A percentile compares a stretch with the other conserved stretches of the same genome.
Evolutionary conservation across 2,797 vertebrate genomes (phyloP).

Genomic region (Cyprinodon diabolis): DNA sequence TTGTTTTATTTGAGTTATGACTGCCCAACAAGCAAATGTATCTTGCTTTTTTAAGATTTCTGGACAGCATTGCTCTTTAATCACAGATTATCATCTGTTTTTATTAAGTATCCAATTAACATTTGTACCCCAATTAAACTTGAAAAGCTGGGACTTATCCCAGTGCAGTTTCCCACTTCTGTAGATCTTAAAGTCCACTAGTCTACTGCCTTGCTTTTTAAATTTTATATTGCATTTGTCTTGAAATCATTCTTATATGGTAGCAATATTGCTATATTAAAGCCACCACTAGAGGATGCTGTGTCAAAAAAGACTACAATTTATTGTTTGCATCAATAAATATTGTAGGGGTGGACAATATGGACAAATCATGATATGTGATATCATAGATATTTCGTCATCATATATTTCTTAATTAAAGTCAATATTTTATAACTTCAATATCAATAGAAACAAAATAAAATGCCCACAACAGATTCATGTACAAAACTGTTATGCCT

Average conservation of each 20-base stretch:
- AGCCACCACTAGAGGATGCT: not conserved
- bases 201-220: not conserved
- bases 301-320: not conserved
- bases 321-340: not conserved
- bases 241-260: not conserved
- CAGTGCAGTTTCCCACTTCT: not conserved
- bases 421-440: too few relatives aligned
- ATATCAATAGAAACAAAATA: too few relatives aligned
- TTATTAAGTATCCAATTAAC: constrained; percentile 49
- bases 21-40: not conserved
- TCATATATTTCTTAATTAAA: too few relatives aligned
- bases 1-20: not conserved
- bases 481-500: too few relatives aligned
- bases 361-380: too few relatives aligned
- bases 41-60: not conserved
- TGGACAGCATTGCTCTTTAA: not conserved
- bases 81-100: constrained; percentile 36
- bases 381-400: too few relatives aligned
- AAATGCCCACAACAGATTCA: too few relatives aligned
- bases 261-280: not conserved
- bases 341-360: too few relatives aligned
- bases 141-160: constrained; percentile 7
- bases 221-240: not conserved
- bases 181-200: not conserved
- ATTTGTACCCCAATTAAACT: constrained; percentile 45